These are phyloP conservation scores for Heliconius hermathena DNA, from an alignment of 1,140 invertebrate species.

Conservation along the genomic window DNA sequence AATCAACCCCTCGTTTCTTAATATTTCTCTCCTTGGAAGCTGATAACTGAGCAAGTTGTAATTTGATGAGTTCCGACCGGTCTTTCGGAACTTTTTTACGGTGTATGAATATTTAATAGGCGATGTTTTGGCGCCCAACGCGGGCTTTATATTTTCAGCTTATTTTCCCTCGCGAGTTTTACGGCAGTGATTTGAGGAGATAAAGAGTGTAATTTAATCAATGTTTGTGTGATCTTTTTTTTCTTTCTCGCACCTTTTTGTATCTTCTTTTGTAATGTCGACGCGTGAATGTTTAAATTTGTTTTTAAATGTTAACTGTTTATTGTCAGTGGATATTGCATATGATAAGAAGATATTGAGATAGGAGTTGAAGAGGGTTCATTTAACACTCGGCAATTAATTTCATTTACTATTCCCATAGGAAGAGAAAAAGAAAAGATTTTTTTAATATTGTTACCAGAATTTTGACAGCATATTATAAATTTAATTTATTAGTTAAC, in stretches of 20 bases:
- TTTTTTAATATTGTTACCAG: no score
- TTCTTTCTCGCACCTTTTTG: constrained; percentile 17
- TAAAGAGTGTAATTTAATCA: constrained; percentile 64
- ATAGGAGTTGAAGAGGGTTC: no score
- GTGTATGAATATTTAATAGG: constrained; percentile 64
- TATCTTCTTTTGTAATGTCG: constrained; percentile 25
- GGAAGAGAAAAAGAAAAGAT: no score
- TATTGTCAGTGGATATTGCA: background rate
- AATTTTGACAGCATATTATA: no score
- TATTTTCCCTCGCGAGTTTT: constrained; percentile 51
- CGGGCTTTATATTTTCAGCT: constrained; percentile 55
- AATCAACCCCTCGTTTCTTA: constrained; percentile 33
- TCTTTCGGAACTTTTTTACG: constrained; percentile 60
- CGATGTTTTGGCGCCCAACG: constrained; percentile 56
- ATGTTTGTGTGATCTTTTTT: constrained; percentile 47
- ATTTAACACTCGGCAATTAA: no score
- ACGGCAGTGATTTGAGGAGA: constrained; percentile 61
- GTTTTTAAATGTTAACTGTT: background rate
- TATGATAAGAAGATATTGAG: no score
- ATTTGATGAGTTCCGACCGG: constrained; percentile 62
- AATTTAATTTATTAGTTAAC: no score
- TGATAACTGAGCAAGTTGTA: constrained; percentile 59
- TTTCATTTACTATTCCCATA: no score
- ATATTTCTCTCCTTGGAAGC: constrained; percentile 36
- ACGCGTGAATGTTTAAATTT: background rate